A percentile compares a stretch with the other conserved stretches of the same genome.
These are phyloP conservation scores for Chlorops oryzae DNA, from an alignment of 1,140 invertebrate genomes.

Conservation along the genomic window DNA sequence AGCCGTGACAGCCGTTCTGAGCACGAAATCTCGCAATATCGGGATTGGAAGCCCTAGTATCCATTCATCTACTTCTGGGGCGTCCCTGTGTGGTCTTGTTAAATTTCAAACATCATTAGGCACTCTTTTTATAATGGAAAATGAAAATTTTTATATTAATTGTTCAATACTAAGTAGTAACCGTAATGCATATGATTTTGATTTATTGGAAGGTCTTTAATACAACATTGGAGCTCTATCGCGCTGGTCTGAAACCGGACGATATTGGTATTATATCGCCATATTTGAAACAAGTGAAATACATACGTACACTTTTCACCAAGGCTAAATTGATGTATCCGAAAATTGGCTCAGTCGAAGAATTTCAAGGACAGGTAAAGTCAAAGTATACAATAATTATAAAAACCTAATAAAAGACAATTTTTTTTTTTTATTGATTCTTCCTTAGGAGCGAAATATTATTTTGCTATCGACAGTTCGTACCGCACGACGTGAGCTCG, in stretches of 20 bases:
- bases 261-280: slow-evolving; percentile 88
- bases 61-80: too few relatives aligned
- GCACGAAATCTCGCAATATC: too few relatives aligned
- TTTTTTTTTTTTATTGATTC: not conserved
- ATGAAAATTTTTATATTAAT: too few relatives aligned
- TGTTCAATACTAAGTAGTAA: too few relatives aligned
- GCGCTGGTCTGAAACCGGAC: slow-evolving; percentile 53
- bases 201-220: slow-evolving; percentile 42
- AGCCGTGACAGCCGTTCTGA: too few relatives aligned
- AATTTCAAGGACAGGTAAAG: slow-evolving; percentile 70
- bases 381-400: not conserved
- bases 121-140: too few relatives aligned
- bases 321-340: slow-evolving; percentile 59
- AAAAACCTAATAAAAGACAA: not conserved
- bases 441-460: slow-evolving; percentile 67
- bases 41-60: too few relatives aligned
- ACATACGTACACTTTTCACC: slow-evolving; percentile 14
- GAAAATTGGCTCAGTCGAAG: slow-evolving; percentile 86
- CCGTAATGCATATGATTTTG: too few relatives aligned
- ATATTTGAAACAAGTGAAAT: slow-evolving; percentile 75
- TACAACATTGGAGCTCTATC: slow-evolving; percentile 56
- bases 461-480: slow-evolving; percentile 81
- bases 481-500: slow-evolving; percentile 49
- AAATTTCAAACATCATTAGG: too few relatives aligned
- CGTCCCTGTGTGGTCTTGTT: too few relatives aligned